phyloP scores from a whole-genome alignment of 2,888 invertebrate genomes.

The Amphipyra berbera region DNA sequence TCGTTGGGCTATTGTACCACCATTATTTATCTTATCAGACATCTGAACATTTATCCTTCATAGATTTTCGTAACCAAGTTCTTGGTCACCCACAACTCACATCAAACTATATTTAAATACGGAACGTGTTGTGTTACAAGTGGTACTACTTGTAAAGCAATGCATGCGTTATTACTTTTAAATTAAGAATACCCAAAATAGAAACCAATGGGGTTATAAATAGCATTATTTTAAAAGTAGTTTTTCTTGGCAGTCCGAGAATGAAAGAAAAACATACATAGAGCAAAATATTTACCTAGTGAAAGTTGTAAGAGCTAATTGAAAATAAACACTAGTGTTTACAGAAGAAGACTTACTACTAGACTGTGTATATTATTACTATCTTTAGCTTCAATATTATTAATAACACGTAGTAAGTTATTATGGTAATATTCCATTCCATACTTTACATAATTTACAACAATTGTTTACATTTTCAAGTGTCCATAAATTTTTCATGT shows the following conservation, averaged over 20 bases:
- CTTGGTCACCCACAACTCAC: too few relatives aligned
- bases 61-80: too few relatives aligned
- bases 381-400: neutral
- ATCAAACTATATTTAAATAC: too few relatives aligned
- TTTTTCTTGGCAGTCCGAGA: neutral
- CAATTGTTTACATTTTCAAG: too few relatives aligned
- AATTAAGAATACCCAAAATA: slow-evolving; percentile 17
- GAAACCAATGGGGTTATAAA: neutral
- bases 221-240: neutral
- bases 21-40: too few relatives aligned
- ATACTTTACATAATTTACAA: too few relatives aligned
- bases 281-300: slow-evolving; percentile 4
- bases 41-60: too few relatives aligned
- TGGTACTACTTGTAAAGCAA: slow-evolving; percentile 11
- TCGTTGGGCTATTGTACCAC: too few relatives aligned
- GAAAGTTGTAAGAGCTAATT: slow-evolving; percentile 4
- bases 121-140: slow-evolving; percentile 12
- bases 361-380: neutral
- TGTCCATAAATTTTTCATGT: too few relatives aligned
- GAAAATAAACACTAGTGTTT: neutral
- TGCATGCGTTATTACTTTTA: slow-evolving; percentile 8
- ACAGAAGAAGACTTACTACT: too few relatives aligned
- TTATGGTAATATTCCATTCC: neutral
- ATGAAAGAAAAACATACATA: neutral
- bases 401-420: too few relatives aligned